Percentiles rank a stretch among this genome's conserved stretches.
These are phyloP conservation scores for Habrosyne pyritoides DNA, from an alignment of 2,888 invertebrate species.

Conservation along the genomic window DNA sequence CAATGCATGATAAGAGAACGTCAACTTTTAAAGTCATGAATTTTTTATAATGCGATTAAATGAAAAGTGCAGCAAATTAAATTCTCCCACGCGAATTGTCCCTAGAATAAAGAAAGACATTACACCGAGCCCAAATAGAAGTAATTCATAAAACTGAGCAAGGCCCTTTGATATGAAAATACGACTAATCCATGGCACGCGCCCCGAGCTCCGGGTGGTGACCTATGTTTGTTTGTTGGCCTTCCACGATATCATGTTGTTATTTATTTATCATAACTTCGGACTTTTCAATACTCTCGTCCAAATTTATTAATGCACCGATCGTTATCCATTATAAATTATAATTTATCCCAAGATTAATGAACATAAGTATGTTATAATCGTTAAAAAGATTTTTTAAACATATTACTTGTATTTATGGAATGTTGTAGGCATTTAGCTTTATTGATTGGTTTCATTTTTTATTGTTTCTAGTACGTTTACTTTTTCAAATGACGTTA, in stretches of 20 bases:
- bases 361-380: constrained; percentile 68
- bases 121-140: constrained; percentile 65
- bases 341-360: constrained; percentile 69
- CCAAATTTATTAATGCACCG: constrained; percentile 66
- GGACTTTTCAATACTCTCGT: constrained; percentile 70
- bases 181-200: constrained; percentile 78
- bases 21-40: constrained; percentile 56
- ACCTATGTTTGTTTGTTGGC: constrained; percentile 68
- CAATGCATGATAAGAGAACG: constrained; percentile 59
- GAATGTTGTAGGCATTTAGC: constrained; percentile 57
- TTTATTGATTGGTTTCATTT: constrained; percentile 44
- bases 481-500: neutral
- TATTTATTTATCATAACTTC: constrained; percentile 74
- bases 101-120: constrained; percentile 74
- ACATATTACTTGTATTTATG: constrained; percentile 57
- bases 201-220: constrained; percentile 64
- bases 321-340: constrained; percentile 64
- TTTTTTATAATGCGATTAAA: constrained; percentile 67
- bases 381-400: constrained; percentile 57
- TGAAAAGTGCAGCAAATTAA: constrained; percentile 77
- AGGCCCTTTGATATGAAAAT: constrained; percentile 82
- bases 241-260: constrained; percentile 61
- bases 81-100: constrained; percentile 77
- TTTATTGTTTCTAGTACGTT: neutral
- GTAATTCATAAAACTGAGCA: constrained; percentile 78